Conservation (phyloP, 2,888 invertebrate genomes). For the Ypsolopha sequella region DNA sequence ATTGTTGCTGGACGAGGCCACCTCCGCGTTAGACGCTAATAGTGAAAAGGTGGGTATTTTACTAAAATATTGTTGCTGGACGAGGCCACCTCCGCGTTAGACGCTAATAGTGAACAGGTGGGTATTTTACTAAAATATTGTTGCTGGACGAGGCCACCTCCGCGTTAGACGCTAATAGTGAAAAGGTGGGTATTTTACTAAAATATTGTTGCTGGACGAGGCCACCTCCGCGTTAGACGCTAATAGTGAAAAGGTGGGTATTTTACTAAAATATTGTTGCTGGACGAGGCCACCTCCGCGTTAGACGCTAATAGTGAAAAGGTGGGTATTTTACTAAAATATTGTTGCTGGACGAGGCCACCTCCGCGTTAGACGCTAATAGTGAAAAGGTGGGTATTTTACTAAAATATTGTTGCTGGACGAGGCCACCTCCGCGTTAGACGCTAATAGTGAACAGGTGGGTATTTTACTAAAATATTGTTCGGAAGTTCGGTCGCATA, state of each 20-base stretch:
- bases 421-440: background rate
- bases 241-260: too few relatives aligned
- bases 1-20: constrained; percentile 75
- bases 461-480: too few relatives aligned
- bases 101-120: constrained; percentile 78
- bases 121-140: background rate
- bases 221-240: background rate
- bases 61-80: constrained; percentile 43
- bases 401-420: too few relatives aligned
- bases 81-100: constrained; percentile 80
- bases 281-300: background rate
- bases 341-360: background rate
- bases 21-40: constrained; percentile 77
- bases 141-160: constrained; percentile 78
- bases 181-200: constrained; percentile 59
- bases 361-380: background rate
- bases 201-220: background rate
- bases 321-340: too few relatives aligned
- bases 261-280: background rate
- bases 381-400: too few relatives aligned
- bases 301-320: too few relatives aligned
- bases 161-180: constrained; percentile 77
- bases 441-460: too few relatives aligned
- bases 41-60: constrained; percentile 73
- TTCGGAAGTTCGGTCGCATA: too few relatives aligned